Base-by-base conservation (phyloP, 1,140 invertebrate species). In the Orchestia grillus region DNA sequence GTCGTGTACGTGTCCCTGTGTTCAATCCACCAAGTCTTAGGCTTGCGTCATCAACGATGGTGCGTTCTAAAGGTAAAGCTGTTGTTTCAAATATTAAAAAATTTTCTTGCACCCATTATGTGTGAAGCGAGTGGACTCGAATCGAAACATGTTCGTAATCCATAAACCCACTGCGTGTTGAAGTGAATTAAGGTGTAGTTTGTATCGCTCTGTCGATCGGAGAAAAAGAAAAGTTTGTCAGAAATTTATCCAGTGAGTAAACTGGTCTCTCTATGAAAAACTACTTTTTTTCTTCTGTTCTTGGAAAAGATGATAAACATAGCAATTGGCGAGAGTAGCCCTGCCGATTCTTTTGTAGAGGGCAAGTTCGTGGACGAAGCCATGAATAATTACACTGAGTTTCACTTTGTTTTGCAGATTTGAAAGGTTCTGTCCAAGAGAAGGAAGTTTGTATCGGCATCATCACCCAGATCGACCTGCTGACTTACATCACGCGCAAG, bases 391-490 rank as follows among this genome's bases (percentile, higher is more conserved):
- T 15, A 77, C 88, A 91, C 4, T 91, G 19, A 91, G 11, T 43
- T 44, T 23, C 88, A 91, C n/a, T 28, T 95, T 42, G 47, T 77
- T 95, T 96, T 96, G 23, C 96, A 97, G 97, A 97, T 96, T 95
- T 96, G 96, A 96, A 97, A 77, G 95, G 96, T 36, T 96, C 62
- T 44, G 96, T 96, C 97, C 97, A 96, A 28, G 97, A 97, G 87
- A 98, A 98, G 96, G 97, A 98, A 97, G 97, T 98, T 97, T 98
- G 98, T 44, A 97, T 98, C 97, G 98, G 98, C 45, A 98, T 98
- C 96, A 98, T 98, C 1, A 98, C 98, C 16, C 98, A 98, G 96
- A 98, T 98, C 97, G 98, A 98, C 96, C 97, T 98, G 23, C 97
- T 98, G 0, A 98, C 98, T 97, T 98, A 98, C 97, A 98, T 98